Evolutionary conservation across 2,113 vertebrate species (phyloP).

Genomic region (Okapia johnstoni): DNA sequence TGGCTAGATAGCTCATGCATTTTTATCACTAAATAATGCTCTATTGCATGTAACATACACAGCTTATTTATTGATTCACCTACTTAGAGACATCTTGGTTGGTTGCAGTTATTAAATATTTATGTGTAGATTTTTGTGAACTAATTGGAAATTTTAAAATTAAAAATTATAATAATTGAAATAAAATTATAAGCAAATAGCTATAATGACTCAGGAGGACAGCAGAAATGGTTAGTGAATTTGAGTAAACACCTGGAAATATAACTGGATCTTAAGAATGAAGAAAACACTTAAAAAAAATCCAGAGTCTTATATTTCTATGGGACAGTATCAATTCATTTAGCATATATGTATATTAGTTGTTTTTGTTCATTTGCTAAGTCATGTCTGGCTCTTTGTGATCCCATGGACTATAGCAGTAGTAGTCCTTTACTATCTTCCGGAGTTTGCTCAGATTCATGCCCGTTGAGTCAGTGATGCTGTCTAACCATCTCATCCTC

Average conservation of each 20-base stretch:
- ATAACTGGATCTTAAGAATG: background rate
- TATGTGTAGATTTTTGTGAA: background rate
- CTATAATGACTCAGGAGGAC: background rate
- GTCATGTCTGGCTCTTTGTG: background rate
- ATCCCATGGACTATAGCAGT: background rate
- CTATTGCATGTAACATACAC: background rate
- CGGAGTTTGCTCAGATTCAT: background rate
- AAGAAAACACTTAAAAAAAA: background rate
- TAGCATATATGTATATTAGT: background rate
- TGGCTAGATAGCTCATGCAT: background rate
- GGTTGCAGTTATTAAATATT: background rate
- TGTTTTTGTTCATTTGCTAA: background rate
- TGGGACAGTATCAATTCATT: background rate
- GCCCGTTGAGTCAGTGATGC: background rate
- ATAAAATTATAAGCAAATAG: background rate
- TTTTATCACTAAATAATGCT: background rate
- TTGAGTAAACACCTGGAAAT: background rate
- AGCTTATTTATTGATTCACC: background rate
- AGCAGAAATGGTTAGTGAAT: background rate
- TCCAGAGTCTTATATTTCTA: background rate
- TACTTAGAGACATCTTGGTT: background rate
- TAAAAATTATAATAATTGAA: background rate
- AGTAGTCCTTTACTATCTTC: background rate
- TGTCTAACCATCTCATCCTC: background rate
- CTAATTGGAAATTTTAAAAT: background rate